phyloP scores from a whole-genome alignment of 2,888 invertebrate genomes.

The Smittia aterrima region DNA sequence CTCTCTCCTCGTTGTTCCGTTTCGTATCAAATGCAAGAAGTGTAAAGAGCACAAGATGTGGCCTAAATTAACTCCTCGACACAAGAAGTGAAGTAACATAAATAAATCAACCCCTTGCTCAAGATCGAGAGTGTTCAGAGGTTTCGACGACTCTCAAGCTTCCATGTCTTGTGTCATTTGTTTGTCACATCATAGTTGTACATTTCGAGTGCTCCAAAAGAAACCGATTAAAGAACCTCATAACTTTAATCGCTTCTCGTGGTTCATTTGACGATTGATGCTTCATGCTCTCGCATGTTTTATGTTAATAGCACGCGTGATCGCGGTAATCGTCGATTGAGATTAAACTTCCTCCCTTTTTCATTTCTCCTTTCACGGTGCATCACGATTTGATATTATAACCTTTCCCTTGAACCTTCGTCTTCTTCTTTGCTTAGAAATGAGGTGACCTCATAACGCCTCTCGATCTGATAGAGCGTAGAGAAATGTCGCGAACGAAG shows the following conservation, averaged over 20 bases:
- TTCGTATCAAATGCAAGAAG: background rate
- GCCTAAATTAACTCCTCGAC: conserved; percentile 29
- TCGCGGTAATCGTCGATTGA: conserved; percentile 28
- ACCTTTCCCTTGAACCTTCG: conserved; percentile 30
- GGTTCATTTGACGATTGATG: conserved; percentile 4
- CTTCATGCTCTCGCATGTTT: background rate
- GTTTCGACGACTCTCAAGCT: too few species aligned
- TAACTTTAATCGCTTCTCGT: background rate
- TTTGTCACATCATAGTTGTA: background rate
- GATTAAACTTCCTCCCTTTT: conserved; percentile 29
- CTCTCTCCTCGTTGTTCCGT: background rate
- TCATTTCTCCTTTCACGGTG: background rate
- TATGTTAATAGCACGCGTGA: conserved; percentile 30
- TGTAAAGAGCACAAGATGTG: conserved; percentile 7
- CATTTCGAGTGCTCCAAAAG: background rate
- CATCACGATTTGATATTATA: background rate
- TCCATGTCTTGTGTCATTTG: background rate
- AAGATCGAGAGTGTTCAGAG: too few species aligned
- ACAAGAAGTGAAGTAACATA: conserved; percentile 10
- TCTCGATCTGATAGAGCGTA: background rate
- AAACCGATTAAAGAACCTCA: background rate
- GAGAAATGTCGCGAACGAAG: conserved; percentile 14
- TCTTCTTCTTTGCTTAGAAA: background rate
- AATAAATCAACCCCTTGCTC: conserved; percentile 37
- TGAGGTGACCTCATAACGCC: conserved; percentile 2